Evolutionary conservation across 2,797 vertebrate species (phyloP).

Genomic region (Microcaecilia unicolor): DNA sequence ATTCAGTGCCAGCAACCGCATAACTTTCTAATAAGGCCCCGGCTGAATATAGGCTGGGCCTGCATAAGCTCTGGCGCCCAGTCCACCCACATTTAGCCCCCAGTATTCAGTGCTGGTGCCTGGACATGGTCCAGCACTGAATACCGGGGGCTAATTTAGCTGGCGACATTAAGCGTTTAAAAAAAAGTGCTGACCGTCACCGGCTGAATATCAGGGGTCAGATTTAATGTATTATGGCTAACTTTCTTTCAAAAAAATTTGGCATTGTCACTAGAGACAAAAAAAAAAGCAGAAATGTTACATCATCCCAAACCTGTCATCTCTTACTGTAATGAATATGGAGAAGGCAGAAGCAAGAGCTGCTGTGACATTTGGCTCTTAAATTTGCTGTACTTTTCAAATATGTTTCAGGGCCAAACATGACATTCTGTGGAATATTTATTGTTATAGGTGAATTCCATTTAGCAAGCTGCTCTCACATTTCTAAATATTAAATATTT

Average conservation of each 20-base stretch:
- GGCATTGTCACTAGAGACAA: slow-evolving; percentile 37
- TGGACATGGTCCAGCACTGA: too few species aligned
- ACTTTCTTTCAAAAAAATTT: slow-evolving; percentile 22
- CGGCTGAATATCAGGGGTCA: too few species aligned
- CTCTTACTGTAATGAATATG: slow-evolving; percentile 29
- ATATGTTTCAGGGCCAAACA: slow-evolving; percentile 9
- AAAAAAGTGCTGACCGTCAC: too few species aligned
- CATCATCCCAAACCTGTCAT: slow-evolving; percentile 26
- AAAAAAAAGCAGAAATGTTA: slow-evolving; percentile 53
- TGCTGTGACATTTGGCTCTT: slow-evolving; percentile 47
- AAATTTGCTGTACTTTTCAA: slow-evolving; percentile 22
- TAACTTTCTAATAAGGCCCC: too few species aligned
- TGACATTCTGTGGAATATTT: slow-evolving; percentile 18
- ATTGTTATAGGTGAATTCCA: slow-evolving; percentile 9
- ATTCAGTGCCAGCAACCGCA: too few species aligned
- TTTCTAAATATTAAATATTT: neutral
- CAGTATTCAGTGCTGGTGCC: too few species aligned
- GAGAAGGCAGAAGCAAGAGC: slow-evolving; percentile 32
- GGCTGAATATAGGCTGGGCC: too few species aligned
- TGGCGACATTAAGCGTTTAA: too few species aligned
- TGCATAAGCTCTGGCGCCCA: too few species aligned
- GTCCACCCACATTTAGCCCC: too few species aligned
- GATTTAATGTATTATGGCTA: neutral
- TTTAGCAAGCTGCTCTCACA: slow-evolving; percentile 10
- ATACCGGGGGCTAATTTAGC: too few species aligned